Conservation (phyloP, 2,113 vertebrate species). For the Hemichromis elongatus region DNA sequence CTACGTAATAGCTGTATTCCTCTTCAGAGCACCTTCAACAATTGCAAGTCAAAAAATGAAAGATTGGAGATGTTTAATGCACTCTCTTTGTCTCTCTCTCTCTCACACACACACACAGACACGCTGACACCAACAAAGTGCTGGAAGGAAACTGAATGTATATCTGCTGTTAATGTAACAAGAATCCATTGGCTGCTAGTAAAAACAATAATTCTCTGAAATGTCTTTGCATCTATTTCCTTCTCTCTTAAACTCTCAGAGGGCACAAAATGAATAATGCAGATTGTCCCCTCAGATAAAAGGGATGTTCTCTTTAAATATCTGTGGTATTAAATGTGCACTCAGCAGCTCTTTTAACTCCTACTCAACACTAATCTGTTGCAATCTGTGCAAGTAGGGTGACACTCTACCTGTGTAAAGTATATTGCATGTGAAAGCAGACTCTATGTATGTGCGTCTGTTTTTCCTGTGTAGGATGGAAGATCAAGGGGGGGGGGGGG, state of each 20-base stretch:
- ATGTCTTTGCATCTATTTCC: constrained; percentile 45
- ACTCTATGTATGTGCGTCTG: neutral
- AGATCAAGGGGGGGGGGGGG: constrained; percentile 32
- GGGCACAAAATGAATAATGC: constrained; percentile 70
- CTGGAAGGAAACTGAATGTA: neutral
- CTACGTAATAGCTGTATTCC: constrained; percentile 1
- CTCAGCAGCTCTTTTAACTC: constrained; percentile 69
- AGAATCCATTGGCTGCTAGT: constrained; percentile 11
- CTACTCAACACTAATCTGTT: constrained; percentile 64
- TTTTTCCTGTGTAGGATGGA: neutral
- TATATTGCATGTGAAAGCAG: neutral
- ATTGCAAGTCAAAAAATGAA: neutral
- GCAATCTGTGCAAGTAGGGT: constrained; percentile 62
- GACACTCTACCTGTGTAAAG: constrained; percentile 47
- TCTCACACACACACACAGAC: constrained; percentile 2
- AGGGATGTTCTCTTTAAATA: constrained; percentile 66
- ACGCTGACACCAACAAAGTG: neutral
- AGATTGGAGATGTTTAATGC: neutral
- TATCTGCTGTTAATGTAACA: constrained; percentile 12
- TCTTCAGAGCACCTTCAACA: neutral
- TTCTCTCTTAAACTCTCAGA: constrained; percentile 34
- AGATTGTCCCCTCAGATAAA: constrained; percentile 67
- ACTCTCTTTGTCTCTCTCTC: neutral
- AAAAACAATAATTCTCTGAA: constrained; percentile 35
- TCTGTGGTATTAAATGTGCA: constrained; percentile 67